Base-by-base conservation (phyloP, 2,113 vertebrate genomes). In the Dasyornis broadbenti region DNA sequence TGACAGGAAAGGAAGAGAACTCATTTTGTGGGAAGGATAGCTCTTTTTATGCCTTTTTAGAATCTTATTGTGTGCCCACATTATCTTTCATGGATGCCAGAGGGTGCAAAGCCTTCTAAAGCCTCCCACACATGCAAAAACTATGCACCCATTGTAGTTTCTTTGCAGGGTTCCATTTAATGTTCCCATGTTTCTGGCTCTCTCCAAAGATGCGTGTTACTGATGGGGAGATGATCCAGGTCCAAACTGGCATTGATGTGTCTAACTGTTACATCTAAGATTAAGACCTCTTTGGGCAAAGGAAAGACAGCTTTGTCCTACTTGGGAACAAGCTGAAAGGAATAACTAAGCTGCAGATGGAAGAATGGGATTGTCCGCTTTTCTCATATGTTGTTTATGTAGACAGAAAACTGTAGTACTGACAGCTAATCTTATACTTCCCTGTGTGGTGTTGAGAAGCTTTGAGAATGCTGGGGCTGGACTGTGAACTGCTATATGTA, bases 1-100 rank as follows among this genome's bases (percentile, higher is more conserved):
- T 83, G 90, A 96, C 76, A 94, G 80, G 88, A 90, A 92, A 90
- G 88, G 82, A 95, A 88, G 84, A 71, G 60, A 95, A 93, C 65
- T 93, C 64, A n/a, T 93, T 93, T 94, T 95, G 68, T 78, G 88
- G 72, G 76, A 70, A 96, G 79, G 90, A 65, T 66, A 72, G 57
- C 66, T 84, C 88, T 95, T 94, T 95, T 86, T 79, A 68, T 96
- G 92, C 86, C 90, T 86, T 95, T 97, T 96, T 96, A 82, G 86
- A 92, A 90, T 63, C 33, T 82, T 37, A 15, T 64, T 84, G 72
- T 89, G 77, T 93, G 95, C 94, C 90, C 92, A 3, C 76, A 92
- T 86, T 94, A 93, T 93, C 85, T 86, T 88, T 49, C 76, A 57
- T 79, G 69, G 49, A 72, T 93, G 82, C 82, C 86, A 96, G 83